Evolutionary conservation across 2,888 invertebrate species (phyloP), one percentile per base, ranked within the genome.

Genomic region (Epinotia demarniana): DNA sequence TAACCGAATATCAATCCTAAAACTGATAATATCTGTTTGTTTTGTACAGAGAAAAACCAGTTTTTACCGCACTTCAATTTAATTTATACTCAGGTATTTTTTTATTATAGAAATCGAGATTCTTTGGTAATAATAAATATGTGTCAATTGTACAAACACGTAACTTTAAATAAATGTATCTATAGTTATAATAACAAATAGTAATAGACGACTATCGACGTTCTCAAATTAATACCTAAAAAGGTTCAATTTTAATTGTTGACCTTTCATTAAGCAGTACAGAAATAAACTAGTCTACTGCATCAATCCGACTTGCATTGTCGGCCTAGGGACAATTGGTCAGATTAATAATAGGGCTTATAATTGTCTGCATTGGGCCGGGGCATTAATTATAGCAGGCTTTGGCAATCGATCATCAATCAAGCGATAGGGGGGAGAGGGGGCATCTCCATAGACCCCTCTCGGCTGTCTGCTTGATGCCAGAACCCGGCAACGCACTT

Each of bases 341-440:
- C 79, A 62, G 66, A 71, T 66, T 78, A 80, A 80, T 81, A 84
- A 84, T 83, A 80, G 81, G 79, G 78, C 80, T 85, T 75, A 68
- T 74, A 84, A 86, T 86, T 86, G 87, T 87, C 83, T 80, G 78
- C 80, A 83, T 82, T 80, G 80, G 77, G 77, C 84, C 85, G 85
- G 80, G 83, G 86, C 90, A 89, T 90, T 90, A 91, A 91, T 91
- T 91, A 90, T 85, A 87, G 82, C 80, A 83, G 82, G 80, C 83
- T 85, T 82, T 81, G 79, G 84, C 80, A 82, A 86, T 85, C 85
- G 87, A 81, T 84, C 89, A 91, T 92, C 90, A 90, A 91, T 92
- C 91, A 90, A 83, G 79, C 79, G 68, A 69, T 69, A 27, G 69
- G 69, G 46, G 46, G 43, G 69, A 60, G n/a, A 58, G 58, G 69